Base-by-base conservation (phyloP, 1,140 invertebrate species). In the Mycetomoellerius zeteki region DNA sequence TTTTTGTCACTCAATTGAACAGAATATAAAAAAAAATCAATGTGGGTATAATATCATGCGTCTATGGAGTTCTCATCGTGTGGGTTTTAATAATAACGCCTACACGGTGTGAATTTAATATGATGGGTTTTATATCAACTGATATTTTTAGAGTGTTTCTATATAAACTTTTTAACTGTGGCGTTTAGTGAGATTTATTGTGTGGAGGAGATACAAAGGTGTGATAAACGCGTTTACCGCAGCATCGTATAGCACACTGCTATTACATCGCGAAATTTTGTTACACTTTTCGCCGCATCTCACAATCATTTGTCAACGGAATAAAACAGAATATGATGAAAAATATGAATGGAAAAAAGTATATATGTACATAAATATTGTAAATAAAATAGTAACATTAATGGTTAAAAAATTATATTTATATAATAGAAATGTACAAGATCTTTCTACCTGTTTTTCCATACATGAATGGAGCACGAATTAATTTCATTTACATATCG, bases 181-280 rank as follows among this genome's bases (percentile, higher is more conserved):
- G 10, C 21, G 6, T 14, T 64, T 64, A 64, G 27, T 14, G 19
- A 78, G 27, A 65, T 65, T 78, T 78, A 50, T 78, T 24, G 37
- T 12, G 19, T 30, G 19, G 7, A 7, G n/a, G n/a, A 52, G 43
- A 30, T 47, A 50, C 19, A 50, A 65, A 62, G 24, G 43, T 78
- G 64, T 69, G 64, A 81, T 54, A 67, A 81, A 69, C 64, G n/a
- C 14, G 47, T 78, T 69, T 65, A 78, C 64, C 64, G 77, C 77
- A 69, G 24, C 64, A 5, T 8, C 47, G 33, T 47, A 71, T 71
- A 71, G 30, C 14, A 56, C 37, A 33, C 37, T 50, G 16, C 5
- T 81, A 56, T 81, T 81, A 81, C 64, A 54, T 21, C 16, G 65
- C 3, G 19, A 52, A 81, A 56, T 81, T 71, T 81, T 43, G 33